Base-by-base conservation (phyloP, 2,797 vertebrate genomes). In the Halcyon chelicuti region DNA sequence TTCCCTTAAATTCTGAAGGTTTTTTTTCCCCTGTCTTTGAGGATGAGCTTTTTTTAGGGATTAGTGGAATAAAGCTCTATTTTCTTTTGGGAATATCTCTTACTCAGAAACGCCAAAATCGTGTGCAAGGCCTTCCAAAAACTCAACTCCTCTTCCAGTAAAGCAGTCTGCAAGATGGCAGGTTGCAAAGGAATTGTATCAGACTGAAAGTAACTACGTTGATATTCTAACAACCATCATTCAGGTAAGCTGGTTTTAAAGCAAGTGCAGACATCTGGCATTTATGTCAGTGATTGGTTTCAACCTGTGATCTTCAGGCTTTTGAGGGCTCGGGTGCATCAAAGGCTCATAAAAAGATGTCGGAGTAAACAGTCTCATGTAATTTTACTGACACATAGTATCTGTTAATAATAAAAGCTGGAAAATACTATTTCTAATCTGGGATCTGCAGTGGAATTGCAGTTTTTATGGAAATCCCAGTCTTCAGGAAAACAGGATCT, bases 151-250 rank as follows among this genome's bases (percentile, higher is more conserved):
- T 5, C 96, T 98, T 76, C 97, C 98, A 61, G 87, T 98, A 82
- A 99, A 99, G 98, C 99, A 99, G 98, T 99, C 99, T 40, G 99
- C 99, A 51, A 98, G 99, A 84, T 99, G 99, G 99, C 99, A 99
- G 96, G 99, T 99, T 96, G 99, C 99, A 92, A 99, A 99, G 97
- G 99, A 99, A 94, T 98, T 99, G 61, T 99, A 99, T 98, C 99
- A 99, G 97, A 99, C 99, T 4, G 99, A 99, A 97, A 99, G 99
- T 97, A 99, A 99, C 98, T 99, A 99, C 2, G 99, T 99, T 79
- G 99, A 99, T 97, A 99, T 99, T 97, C 97, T 99, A 86, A 98
- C 98, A 88, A 99, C 99, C 57, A 98, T 99, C 81, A 98, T 99
- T 95, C 98, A 99, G 99, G 99, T 99, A 98, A 96, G 96, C 21